Percentiles rank a stretch among this genome's conserved stretches.
These are phyloP conservation scores for Orientallactaga bullata DNA, from an alignment of 2,113 vertebrate genomes.

Conservation along the genomic window DNA sequence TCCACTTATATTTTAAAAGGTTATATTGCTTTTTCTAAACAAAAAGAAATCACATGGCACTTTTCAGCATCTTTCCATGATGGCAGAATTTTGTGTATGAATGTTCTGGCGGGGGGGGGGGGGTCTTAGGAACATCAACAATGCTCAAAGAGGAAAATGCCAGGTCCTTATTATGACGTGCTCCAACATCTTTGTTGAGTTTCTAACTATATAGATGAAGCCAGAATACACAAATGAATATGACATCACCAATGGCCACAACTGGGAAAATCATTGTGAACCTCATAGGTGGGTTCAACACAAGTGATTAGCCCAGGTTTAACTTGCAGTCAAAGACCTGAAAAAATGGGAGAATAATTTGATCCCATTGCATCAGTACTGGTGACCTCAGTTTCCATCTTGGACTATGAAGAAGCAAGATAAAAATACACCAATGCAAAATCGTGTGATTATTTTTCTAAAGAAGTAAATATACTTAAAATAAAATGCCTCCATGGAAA, in stretches of 20 bases:
- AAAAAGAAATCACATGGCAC: neutral
- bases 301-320: neutral
- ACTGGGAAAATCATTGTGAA: neutral
- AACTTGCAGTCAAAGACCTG: neutral
- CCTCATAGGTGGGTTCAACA: neutral
- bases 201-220: neutral
- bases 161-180: neutral
- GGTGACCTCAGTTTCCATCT: too few relatives aligned
- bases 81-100: too few relatives aligned
- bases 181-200: neutral
- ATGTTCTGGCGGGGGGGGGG: neutral
- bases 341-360: neutral
- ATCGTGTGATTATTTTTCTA: neutral
- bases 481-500: neutral
- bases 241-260: neutral
- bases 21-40: constrained; percentile 20
- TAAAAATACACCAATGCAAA: neutral
- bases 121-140: neutral
- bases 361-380: neutral
- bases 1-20: neutral
- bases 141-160: too few relatives aligned
- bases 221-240: neutral
- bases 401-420: neutral
- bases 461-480: neutral
- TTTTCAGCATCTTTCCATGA: neutral